phyloP scores from a whole-genome alignment of 2,888 invertebrate genomes.

The Sphaeridia pumilis region DNA sequence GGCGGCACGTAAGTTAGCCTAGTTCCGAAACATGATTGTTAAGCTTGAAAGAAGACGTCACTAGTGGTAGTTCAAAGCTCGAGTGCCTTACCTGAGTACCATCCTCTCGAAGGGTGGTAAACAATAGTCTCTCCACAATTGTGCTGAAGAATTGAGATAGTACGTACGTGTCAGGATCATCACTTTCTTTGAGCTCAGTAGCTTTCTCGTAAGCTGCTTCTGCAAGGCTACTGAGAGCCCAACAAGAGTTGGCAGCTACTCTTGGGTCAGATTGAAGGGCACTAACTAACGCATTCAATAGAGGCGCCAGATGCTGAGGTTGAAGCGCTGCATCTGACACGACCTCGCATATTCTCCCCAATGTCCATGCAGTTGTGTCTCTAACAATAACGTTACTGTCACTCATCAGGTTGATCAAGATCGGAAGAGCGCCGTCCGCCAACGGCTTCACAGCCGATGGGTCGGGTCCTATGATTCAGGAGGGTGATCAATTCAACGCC shows the following conservation, averaged over 20 bases:
- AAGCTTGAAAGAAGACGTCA: not conserved
- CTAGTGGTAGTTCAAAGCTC: not conserved
- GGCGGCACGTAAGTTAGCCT: constrained; percentile 86
- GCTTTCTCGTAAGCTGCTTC: constrained; percentile 87
- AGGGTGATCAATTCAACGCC: not conserved
- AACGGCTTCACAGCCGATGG: constrained; percentile 73
- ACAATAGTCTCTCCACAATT: constrained; percentile 79
- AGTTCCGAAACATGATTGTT: constrained; percentile 20
- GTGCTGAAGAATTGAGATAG: constrained; percentile 88
- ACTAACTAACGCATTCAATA: constrained; percentile 66
- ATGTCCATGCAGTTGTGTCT: constrained; percentile 97
- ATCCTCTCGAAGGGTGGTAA: constrained; percentile 89
- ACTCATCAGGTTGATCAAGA: constrained; percentile 86
- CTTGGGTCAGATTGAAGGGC: constrained; percentile 87
- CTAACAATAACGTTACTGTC: constrained; percentile 87
- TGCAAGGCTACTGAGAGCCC: constrained; percentile 95
- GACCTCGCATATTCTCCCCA: constrained; percentile 94
- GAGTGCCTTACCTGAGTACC: constrained; percentile 50
- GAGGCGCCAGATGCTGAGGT: constrained; percentile 64
- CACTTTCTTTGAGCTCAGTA: constrained; percentile 47
- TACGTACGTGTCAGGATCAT: constrained; percentile 59
- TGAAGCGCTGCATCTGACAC: constrained; percentile 90
- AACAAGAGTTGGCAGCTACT: constrained; percentile 97
- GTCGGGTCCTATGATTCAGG: constrained; percentile 48
- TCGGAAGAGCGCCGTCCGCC: constrained; percentile 94